Evolutionary conservation across 2,797 vertebrate species (phyloP).

Genomic region (Loriculus beryllinus): DNA sequence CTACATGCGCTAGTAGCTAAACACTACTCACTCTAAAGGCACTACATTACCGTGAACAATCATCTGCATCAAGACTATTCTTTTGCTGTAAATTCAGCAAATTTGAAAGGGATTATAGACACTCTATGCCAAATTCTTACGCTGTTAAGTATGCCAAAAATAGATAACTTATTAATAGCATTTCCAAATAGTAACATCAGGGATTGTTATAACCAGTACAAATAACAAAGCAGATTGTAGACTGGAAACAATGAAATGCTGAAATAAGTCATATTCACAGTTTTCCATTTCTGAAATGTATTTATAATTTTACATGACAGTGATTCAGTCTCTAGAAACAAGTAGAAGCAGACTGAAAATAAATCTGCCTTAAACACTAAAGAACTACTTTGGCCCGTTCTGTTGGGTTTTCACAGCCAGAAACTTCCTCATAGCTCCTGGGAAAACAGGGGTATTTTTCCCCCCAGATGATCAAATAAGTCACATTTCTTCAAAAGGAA

Average conservation of each 20-base stretch:
- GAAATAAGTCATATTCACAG: slow-evolving; percentile 4
- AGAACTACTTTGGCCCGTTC: neutral
- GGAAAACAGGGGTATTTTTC: neutral
- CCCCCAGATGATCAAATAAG: neutral
- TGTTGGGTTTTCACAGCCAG: slow-evolving; percentile 26
- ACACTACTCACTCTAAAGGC: slow-evolving; percentile 35
- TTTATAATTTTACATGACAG: neutral
- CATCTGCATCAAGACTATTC: slow-evolving; percentile 14
- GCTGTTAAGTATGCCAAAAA: slow-evolving; percentile 12
- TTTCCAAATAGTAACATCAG: slow-evolving; percentile 6
- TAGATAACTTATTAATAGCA: slow-evolving; percentile 41
- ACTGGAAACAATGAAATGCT: slow-evolving; percentile 25
- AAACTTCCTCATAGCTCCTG: slow-evolving; percentile 22
- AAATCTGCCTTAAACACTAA: slow-evolving; percentile 10
- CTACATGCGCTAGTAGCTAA: slow-evolving; percentile 54
- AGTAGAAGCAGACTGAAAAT: neutral
- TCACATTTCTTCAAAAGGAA: neutral
- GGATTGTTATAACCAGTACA: slow-evolving; percentile 34
- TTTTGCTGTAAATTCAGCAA: slow-evolving; percentile 50
- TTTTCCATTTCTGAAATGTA: slow-evolving; percentile 5
- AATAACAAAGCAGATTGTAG: slow-evolving; percentile 16
- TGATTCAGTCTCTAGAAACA: neutral
- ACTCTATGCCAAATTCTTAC: neutral
- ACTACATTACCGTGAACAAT: slow-evolving; percentile 13
- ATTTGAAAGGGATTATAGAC: slow-evolving; percentile 24